Base-by-base conservation (phyloP, 2,888 invertebrate genomes). In the Galerucella nymphaeae region DNA sequence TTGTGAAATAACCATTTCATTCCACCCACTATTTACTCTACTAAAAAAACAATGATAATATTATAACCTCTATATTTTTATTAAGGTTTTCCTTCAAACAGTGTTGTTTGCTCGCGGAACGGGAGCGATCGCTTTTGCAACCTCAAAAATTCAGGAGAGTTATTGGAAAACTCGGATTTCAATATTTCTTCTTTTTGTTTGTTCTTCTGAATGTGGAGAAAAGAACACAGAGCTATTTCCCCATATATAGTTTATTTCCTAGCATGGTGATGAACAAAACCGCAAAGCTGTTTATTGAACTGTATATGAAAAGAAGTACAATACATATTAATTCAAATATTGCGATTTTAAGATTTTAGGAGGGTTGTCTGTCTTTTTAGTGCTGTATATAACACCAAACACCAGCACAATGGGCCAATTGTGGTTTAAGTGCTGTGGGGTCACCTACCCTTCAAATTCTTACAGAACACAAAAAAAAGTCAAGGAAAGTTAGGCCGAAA, bases 121-220 rank as follows among this genome's bases (percentile, higher is more conserved):
- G 61, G 55, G 55, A 42, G 42, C 42, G 61, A n/a, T 2, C n/a
- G 48, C 61, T 71, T 71, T 45, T 42, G 20, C 10, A 66, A 53
- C 61, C 50, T 30, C 66, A 66, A 20, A 42, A 41, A 14, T 53
- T 41, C 61, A 59, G 50, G n/a, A 38, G 38, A 55, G 66, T 64
- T 71, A 71, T 66, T 71, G 66, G 61, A 48, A 61, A 66, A 66
- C 66, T 71, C 42, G 71, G 58, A 66, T 65, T 71, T 71, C 71
- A 50, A 66, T 66, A 66, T 71, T 61, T 66, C 53, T 66, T 38
- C 62, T 48, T 65, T 71, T 20, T 71, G 63, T 71, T 71, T 70
- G 65, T 70, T 70, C 48, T 50, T 65, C 42, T 41, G 18, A n/a
- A 57, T n/a, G 48, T n/a, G 48, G 14, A n/a, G 14, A n/a, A 48